Evolutionary conservation across 1,140 invertebrate species (phyloP).

Genomic region (Whitmania pigra): DNA sequence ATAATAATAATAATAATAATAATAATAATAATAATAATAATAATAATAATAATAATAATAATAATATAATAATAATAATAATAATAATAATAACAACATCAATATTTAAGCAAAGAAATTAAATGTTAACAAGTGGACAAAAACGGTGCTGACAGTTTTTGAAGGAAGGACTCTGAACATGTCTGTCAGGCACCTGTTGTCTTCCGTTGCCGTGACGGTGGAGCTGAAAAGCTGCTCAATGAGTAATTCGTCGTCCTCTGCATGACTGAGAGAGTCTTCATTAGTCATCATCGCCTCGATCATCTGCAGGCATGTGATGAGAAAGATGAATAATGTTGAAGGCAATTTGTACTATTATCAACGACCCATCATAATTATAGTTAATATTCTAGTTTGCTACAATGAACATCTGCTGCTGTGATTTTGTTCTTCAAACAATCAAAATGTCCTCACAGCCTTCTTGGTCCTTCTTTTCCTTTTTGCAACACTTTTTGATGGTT

Average conservation of each 20-base stretch:
- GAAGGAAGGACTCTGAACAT: slow-evolving; percentile 81
- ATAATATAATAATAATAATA: not conserved
- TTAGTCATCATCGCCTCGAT: slow-evolving; percentile 11
- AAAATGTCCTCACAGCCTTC: too few relatives aligned
- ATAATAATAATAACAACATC: not conserved
- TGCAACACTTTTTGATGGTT: too few relatives aligned
- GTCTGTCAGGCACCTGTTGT: slow-evolving; percentile 65
- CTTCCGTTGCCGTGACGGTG: slow-evolving; percentile 62
- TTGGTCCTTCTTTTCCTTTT: too few relatives aligned
- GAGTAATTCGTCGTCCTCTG: slow-evolving; percentile 21
- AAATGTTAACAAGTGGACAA: not conserved
- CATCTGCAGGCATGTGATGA: not conserved
- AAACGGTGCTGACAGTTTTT: slow-evolving; percentile 27
- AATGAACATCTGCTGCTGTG: too few relatives aligned
- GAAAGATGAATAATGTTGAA: too few relatives aligned
- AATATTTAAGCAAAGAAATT: not conserved
- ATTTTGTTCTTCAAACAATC: too few relatives aligned
- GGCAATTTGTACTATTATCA: too few relatives aligned
- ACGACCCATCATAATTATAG: not conserved
- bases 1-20: not conserved
- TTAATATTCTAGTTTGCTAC: not conserved
- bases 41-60: too few relatives aligned
- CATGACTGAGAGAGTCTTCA: slow-evolving; percentile 25
- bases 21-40: not conserved
- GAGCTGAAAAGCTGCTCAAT: slow-evolving; percentile 65